Evolutionary conservation across 2,888 invertebrate genomes (phyloP).

Genomic region (Callyntrura sp.): DNA sequence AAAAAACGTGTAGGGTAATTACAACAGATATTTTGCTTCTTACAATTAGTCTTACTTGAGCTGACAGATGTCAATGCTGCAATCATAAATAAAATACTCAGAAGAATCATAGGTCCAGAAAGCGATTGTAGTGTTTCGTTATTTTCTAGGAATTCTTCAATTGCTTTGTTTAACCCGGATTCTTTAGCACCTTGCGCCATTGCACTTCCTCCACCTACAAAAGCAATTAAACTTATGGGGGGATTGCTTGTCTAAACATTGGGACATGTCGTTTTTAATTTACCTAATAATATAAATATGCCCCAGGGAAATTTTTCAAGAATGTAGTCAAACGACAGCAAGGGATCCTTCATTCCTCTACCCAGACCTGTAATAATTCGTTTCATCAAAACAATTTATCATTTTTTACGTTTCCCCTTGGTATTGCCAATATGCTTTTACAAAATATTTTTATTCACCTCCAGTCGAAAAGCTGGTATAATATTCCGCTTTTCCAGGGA

Average conservation of each 20-base stretch:
- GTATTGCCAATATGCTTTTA: not conserved
- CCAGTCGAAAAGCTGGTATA: constrained; percentile 79
- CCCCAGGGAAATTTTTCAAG: constrained; percentile 83
- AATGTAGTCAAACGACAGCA: constrained; percentile 81
- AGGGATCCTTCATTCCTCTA: constrained; percentile 81
- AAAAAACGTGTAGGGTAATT: too few relatives aligned
- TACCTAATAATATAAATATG: constrained; percentile 81
- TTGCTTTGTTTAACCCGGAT: constrained; percentile 91
- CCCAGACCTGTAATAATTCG: constrained; percentile 81
- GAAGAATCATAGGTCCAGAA: constrained; percentile 88
- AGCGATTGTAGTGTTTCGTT: constrained; percentile 88
- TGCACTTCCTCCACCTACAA: constrained; percentile 95
- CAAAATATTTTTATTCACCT: constrained; percentile 68
- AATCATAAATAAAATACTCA: constrained; percentile 92
- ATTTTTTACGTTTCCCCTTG: not conserved
- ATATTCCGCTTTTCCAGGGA: constrained; percentile 80
- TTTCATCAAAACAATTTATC: not conserved
- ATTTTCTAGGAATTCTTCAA: constrained; percentile 90
- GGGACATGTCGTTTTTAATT: too few relatives aligned
- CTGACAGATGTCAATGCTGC: constrained; percentile 95
- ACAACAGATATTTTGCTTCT: too few relatives aligned
- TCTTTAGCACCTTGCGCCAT: constrained; percentile 94
- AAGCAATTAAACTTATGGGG: too few relatives aligned
- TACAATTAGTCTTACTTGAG: constrained; percentile 92
- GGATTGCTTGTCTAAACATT: too few relatives aligned